Percentiles rank a stretch among this genome's conserved stretches.
Conservation (phyloP, 2,113 vertebrate species). For the Protobothrops flavoviridis region DNA sequence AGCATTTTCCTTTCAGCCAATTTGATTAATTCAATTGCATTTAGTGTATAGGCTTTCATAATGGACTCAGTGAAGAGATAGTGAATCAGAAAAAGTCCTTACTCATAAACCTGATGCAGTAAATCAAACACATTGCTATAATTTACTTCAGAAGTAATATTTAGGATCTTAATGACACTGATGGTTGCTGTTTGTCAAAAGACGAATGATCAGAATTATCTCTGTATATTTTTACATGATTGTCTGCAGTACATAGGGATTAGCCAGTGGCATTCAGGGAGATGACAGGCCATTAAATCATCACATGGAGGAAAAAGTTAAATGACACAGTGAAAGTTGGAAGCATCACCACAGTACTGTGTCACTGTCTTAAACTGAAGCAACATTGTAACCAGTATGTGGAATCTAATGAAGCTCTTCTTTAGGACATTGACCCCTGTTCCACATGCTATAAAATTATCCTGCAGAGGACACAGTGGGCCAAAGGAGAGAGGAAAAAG, state of each 20-base stretch:
- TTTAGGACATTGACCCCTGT: background rate
- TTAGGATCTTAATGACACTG: conserved; percentile 10
- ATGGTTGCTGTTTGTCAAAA: conserved; percentile 14
- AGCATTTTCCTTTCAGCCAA: conserved; percentile 34
- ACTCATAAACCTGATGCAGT: background rate
- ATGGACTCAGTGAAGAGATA: conserved; percentile 4
- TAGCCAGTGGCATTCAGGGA: background rate
- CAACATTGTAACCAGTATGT: background rate
- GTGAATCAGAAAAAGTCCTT: background rate
- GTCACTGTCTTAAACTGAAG: background rate
- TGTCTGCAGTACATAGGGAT: background rate
- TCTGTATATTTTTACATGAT: conserved; percentile 7
- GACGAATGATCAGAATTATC: conserved; percentile 11
- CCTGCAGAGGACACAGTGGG: background rate
- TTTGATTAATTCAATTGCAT: conserved; percentile 43
- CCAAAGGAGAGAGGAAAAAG: background rate
- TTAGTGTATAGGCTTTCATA: conserved; percentile 10
- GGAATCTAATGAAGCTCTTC: background rate
- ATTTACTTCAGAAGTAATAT: conserved; percentile 26
- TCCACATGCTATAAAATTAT: background rate
- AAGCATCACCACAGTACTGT: background rate
- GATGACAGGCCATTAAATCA: background rate
- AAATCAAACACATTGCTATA: conserved; percentile 13
- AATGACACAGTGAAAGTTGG: background rate
- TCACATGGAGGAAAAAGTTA: conserved; percentile 9